Conservation (phyloP, 92 coral and sea anemone genomes). For the Epizoanthus illoricatus region DNA sequence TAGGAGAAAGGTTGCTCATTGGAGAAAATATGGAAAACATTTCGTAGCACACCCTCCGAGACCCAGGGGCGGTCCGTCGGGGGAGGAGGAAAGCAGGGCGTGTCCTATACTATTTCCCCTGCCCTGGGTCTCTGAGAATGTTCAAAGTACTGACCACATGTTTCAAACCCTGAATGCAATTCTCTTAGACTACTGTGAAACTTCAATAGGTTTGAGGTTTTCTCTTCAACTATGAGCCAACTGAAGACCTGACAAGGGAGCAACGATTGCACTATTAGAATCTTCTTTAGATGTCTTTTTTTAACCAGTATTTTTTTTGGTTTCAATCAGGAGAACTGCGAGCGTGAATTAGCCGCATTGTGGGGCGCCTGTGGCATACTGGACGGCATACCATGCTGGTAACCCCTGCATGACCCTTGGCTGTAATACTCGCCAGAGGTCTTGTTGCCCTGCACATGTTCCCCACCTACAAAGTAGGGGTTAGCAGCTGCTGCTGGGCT, state of each 20-base stretch:
- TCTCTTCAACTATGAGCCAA: neutral
- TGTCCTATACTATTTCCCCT: too few species aligned
- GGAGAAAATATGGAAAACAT: too few species aligned
- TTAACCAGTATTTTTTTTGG: neutral
- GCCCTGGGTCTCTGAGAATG: neutral
- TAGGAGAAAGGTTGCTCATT: too few species aligned
- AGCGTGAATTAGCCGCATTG: slow-evolving; percentile 18
- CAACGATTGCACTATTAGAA: neutral
- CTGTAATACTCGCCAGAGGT: slow-evolving; percentile 31
- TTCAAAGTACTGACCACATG: neutral
- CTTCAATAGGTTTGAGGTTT: neutral
- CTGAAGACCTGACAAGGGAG: neutral
- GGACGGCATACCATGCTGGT: slow-evolving; percentile 22
- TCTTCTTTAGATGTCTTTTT: neutral
- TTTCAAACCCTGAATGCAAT: neutral
- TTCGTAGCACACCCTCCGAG: too few species aligned
- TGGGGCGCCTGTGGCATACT: slow-evolving; percentile 38
- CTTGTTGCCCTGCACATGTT: slow-evolving; percentile 31
- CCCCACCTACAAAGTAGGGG: slow-evolving; percentile 23
- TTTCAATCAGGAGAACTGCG: slow-evolving; percentile 26
- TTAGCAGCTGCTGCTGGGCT: slow-evolving; percentile 25
- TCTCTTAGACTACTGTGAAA: neutral
- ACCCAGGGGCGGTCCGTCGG: too few species aligned
- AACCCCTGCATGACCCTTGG: slow-evolving; percentile 18
- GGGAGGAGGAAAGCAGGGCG: too few species aligned